Evolutionary conservation across 2,113 vertebrate genomes (phyloP), one percentile per base, ranked within the genome.

Genomic region (Carettochelys insculpta): DNA sequence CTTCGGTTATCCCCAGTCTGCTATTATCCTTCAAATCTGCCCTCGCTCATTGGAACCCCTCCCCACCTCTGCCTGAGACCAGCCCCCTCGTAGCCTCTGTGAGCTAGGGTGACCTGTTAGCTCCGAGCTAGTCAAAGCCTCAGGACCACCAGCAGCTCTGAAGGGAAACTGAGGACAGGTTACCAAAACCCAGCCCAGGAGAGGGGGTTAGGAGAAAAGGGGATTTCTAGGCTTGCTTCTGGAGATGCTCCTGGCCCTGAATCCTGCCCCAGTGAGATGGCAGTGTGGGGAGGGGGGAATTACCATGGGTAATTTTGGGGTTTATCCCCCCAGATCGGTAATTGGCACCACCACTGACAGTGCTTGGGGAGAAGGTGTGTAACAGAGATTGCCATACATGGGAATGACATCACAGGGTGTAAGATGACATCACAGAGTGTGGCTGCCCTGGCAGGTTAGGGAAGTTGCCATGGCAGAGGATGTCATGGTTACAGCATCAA

Each of bases 171-270:
- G 34, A 29, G 77, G 48, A 31, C 27, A 24, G 22, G 77, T 38
- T 31, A 77, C 8, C 24, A 13, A 79, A 38, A 52, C 22, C n/a
- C 34, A 24, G 20, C 77, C 50, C 31, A 79, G 8, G 25, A 19
- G 31, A 25, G 20, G 8, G 14, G 6, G 25, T 6, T 2, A 17
- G 0, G 41, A 48, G 43, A 13, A 22, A 2, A 10, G 1, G 38
- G 17, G 38, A 45, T 31, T 27, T 47, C 29, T 5, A 27, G 50
- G 51, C 34, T 17, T 5, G 25, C 7, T 22, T 16, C 38, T 29
- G 43, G 20, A 38, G 41, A 24, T 27, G 29, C 47, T 61, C 3
- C 41, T 50, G 24, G 71, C 34, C 47, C 50, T 38, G 25, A 27
- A 79, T 79, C 77, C 50, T 7, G 50, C 51, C 47, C 58, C 56